phyloP scores from a whole-genome alignment of 2,888 invertebrate genomes.

The Euzetes globulus region DNA sequence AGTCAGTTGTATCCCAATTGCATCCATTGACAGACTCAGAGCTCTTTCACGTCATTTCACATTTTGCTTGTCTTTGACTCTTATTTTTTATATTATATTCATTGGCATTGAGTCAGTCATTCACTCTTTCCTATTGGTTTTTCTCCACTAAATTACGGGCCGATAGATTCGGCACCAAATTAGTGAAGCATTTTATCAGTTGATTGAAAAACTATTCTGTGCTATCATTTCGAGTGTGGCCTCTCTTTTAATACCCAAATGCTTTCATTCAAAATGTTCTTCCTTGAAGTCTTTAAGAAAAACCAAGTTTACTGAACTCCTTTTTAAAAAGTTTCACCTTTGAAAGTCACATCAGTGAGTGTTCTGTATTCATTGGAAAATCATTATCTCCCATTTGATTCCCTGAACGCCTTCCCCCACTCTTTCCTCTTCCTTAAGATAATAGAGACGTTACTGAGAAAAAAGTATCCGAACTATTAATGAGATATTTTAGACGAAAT shows the following conservation, averaged over 20 bases:
- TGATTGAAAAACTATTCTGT: not conserved
- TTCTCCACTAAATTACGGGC: constrained; percentile 1
- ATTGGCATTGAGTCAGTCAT: not conserved
- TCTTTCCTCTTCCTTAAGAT: not conserved
- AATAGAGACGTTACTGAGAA: not conserved
- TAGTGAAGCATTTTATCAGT: constrained; percentile 5
- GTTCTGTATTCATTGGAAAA: not conserved
- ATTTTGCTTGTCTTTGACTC: not conserved
- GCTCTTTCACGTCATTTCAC: constrained; percentile 15
- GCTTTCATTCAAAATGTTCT: not conserved
- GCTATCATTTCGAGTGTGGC: not conserved
- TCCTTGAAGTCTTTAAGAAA: too few species aligned
- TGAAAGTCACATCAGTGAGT: not conserved
- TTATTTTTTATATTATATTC: not conserved
- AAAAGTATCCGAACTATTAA: not conserved
- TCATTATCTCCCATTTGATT: not conserved
- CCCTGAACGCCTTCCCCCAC: not conserved
- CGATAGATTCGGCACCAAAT: constrained; percentile 8
- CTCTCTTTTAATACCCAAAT: not conserved
- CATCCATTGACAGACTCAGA: not conserved
- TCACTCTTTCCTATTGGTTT: not conserved
- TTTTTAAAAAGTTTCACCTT: not conserved
- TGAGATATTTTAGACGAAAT: not conserved
- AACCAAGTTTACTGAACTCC: not conserved
- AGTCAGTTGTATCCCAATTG: not conserved